phyloP scores from a whole-genome alignment of 2,113 vertebrate genomes.

The Hirundichthys speculiger region DNA sequence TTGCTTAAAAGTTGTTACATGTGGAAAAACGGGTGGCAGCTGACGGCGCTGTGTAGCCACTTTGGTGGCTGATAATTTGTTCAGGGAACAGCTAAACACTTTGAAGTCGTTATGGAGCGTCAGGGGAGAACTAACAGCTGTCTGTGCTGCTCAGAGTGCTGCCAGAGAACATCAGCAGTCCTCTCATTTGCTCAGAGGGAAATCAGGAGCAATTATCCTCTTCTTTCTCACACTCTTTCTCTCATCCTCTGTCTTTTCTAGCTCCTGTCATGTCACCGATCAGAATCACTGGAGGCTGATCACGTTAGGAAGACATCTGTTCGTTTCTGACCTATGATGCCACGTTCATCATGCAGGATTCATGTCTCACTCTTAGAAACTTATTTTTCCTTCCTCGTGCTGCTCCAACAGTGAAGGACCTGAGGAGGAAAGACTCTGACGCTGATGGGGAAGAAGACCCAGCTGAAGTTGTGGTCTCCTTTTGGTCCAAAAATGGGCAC shows the following conservation, averaged over 20 bases:
- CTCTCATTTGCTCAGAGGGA: slow-evolving; percentile 60
- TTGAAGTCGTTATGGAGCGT: slow-evolving; percentile 44
- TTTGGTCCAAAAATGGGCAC: too few relatives aligned
- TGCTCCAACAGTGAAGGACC: too few relatives aligned
- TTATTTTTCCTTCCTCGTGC: too few relatives aligned
- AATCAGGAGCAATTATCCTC: slow-evolving; percentile 51
- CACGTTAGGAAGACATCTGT: slow-evolving; percentile 74
- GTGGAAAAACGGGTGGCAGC: slow-evolving; percentile 33
- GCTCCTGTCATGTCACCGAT: slow-evolving; percentile 69
- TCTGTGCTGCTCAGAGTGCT: slow-evolving; percentile 37
- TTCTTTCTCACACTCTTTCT: slow-evolving; percentile 27
- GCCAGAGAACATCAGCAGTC: slow-evolving; percentile 48
- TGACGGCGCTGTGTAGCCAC: slow-evolving; percentile 38
- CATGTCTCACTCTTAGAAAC: too few relatives aligned
- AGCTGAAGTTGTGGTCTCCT: too few relatives aligned
- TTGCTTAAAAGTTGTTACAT: slow-evolving; percentile 27
- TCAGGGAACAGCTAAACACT: slow-evolving; percentile 47
- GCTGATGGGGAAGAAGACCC: too few relatives aligned
- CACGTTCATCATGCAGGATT: too few relatives aligned
- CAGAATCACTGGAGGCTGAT: slow-evolving; percentile 89
- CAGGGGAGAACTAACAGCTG: slow-evolving; percentile 62
- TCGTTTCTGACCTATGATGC: too few relatives aligned
- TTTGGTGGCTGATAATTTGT: slow-evolving; percentile 39
- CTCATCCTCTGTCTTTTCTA: slow-evolving; percentile 14
- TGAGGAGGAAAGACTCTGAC: too few relatives aligned